phyloP scores from a whole-genome alignment of 2,888 invertebrate genomes.

The Cremastobaeus sp. region DNA sequence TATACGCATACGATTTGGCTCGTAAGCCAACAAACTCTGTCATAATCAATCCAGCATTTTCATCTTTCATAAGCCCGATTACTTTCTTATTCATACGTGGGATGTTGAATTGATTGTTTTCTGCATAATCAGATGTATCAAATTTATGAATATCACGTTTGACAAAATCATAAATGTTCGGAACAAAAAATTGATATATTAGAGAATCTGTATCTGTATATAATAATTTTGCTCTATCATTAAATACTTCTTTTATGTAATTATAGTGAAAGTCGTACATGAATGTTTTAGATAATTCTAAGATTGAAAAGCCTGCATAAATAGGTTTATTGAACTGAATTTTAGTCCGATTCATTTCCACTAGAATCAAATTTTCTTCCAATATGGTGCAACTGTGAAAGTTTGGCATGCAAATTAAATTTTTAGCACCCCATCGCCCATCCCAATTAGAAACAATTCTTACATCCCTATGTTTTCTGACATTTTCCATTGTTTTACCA shows the following conservation, averaged over 20 bases:
- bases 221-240: not conserved
- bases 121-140: slow-evolving; percentile 14
- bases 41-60: no score
- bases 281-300: slow-evolving; percentile 58
- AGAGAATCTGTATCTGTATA: no score
- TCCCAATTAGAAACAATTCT: slow-evolving; percentile 64
- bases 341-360: no score
- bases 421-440: slow-evolving; percentile 68
- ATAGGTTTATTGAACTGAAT: slow-evolving; percentile 12
- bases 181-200: not conserved
- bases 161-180: slow-evolving; percentile 7
- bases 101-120: not conserved
- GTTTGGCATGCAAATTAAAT: no score
- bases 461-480: not conserved
- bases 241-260: slow-evolving; percentile 64
- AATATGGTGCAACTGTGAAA: slow-evolving; percentile 65
- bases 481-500: no score
- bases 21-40: no score
- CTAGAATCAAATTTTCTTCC: slow-evolving; percentile 1
- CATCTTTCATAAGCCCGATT: slow-evolving; percentile 64
- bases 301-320: slow-evolving; percentile 4
- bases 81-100: not conserved
- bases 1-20: no score
- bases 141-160: slow-evolving; percentile 3
- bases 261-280: slow-evolving; percentile 77